phyloP scores from a whole-genome alignment of 2,888 invertebrate genomes.

The Aporophyla nigra region DNA sequence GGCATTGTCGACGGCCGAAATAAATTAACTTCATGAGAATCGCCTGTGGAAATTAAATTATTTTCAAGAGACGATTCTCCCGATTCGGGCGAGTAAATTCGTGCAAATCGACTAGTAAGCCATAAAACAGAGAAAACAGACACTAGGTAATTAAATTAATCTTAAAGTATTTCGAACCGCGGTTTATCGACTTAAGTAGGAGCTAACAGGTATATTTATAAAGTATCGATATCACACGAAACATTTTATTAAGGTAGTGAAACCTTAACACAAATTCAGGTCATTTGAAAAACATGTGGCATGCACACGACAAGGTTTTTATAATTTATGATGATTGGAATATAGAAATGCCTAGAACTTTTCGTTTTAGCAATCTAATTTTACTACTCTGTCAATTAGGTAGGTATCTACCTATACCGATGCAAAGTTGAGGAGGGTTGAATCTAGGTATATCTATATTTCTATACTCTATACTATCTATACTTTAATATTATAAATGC shows the following conservation, averaged over 20 bases:
- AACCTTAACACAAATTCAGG: background rate
- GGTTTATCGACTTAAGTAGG: background rate
- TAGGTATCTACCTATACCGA: background rate
- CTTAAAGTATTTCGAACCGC: background rate
- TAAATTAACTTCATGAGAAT: too few relatives aligned
- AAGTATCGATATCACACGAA: slow-evolving; percentile 7
- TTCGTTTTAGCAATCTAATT: background rate
- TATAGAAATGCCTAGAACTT: background rate
- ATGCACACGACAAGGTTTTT: background rate
- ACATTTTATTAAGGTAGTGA: background rate
- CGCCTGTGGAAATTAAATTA: too few relatives aligned
- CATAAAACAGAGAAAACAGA: background rate
- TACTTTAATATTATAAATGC: too few relatives aligned
- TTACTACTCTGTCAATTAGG: too few relatives aligned
- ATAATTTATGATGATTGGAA: background rate
- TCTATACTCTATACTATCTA: too few relatives aligned
- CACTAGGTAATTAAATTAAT: background rate
- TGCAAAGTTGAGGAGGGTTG: background rate
- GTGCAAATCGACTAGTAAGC: too few relatives aligned
- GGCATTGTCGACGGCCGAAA: too few relatives aligned
- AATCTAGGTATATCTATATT: too few relatives aligned
- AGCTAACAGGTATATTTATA: slow-evolving; percentile 2
- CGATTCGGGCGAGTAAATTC: too few relatives aligned
- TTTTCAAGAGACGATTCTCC: too few relatives aligned
- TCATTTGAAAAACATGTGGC: slow-evolving; percentile 35